Conservation (phyloP, 2,888 invertebrate species). For the Caenorhabditis sinica region DNA sequence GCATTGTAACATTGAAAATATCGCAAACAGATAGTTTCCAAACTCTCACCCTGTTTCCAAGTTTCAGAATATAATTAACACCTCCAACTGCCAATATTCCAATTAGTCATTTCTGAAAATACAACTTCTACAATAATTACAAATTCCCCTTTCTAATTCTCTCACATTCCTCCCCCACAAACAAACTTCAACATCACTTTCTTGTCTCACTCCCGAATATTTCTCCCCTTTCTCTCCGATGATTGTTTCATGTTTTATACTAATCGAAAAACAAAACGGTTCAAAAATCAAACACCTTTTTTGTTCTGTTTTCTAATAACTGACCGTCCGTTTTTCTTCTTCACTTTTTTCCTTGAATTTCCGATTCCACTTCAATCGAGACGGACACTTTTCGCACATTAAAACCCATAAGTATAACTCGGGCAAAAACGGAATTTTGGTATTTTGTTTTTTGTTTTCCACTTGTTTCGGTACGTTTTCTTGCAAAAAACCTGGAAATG, state of each 20-base stretch:
- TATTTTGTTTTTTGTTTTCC: slow-evolving; percentile 17
- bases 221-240: too few relatives aligned
- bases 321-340: slow-evolving; percentile 20
- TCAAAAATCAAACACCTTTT: slow-evolving; percentile 55
- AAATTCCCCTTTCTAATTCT: background rate
- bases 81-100: too few relatives aligned
- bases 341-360: slow-evolving; percentile 4
- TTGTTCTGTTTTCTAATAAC: slow-evolving; percentile 9
- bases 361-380: slow-evolving; percentile 47
- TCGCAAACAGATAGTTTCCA: too few relatives aligned
- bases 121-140: background rate
- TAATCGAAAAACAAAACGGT: slow-evolving; percentile 30
- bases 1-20: too few relatives aligned
- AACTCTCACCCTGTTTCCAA: too few relatives aligned
- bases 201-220: too few relatives aligned
- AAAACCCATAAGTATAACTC: background rate
- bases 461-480: background rate
- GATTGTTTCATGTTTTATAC: slow-evolving; percentile 1
- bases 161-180: slow-evolving; percentile 1
- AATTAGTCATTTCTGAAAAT: background rate
- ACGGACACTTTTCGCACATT: slow-evolving; percentile 20
- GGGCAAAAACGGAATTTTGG: background rate
- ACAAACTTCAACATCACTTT: slow-evolving; percentile 28
- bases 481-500: background rate
- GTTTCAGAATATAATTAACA: background rate